phyloP scores from a whole-genome alignment of 2,797 vertebrate species.

The Clarias fuscus region DNA sequence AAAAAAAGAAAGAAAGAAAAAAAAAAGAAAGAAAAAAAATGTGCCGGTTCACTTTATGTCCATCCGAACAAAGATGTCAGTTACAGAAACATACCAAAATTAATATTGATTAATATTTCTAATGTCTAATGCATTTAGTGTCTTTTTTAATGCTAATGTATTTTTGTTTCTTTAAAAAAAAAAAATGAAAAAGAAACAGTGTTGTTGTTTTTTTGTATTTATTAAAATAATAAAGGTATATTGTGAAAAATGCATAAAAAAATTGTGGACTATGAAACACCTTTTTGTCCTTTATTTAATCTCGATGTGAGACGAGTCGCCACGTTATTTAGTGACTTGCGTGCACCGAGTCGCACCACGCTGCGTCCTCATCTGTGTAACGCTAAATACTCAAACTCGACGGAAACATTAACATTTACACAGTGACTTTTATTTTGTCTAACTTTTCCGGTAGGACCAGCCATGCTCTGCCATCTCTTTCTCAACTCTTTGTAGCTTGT shows the following conservation, averaged over 20 bases:
- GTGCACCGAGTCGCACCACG: background rate
- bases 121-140: conserved; percentile 78
- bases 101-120: conserved; percentile 79
- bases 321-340: conserved; percentile 69
- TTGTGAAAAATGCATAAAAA: conserved; percentile 84
- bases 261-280: conserved; percentile 74
- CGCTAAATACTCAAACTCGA: conserved; percentile 48
- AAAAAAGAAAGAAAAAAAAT: background rate
- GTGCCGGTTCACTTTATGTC: conserved; percentile 72
- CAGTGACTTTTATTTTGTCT: conserved; percentile 48
- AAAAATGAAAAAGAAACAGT: conserved; percentile 60
- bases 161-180: conserved; percentile 62
- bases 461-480: conserved; percentile 56
- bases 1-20: conserved; percentile 30
- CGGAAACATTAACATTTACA: conserved; percentile 42
- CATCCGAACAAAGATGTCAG: conserved; percentile 75
- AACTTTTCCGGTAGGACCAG: conserved; percentile 66
- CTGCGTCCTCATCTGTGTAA: background rate
- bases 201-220: conserved; percentile 84
- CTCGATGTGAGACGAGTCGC: conserved; percentile 63
- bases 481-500: conserved; percentile 77
- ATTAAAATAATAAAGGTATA: conserved; percentile 87
- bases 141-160: conserved; percentile 80
- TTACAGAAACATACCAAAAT: conserved; percentile 81
- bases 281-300: conserved; percentile 66